phyloP scores from a whole-genome alignment of 64 coral and sea anemone species.

The Pachyseris speciosa region DNA sequence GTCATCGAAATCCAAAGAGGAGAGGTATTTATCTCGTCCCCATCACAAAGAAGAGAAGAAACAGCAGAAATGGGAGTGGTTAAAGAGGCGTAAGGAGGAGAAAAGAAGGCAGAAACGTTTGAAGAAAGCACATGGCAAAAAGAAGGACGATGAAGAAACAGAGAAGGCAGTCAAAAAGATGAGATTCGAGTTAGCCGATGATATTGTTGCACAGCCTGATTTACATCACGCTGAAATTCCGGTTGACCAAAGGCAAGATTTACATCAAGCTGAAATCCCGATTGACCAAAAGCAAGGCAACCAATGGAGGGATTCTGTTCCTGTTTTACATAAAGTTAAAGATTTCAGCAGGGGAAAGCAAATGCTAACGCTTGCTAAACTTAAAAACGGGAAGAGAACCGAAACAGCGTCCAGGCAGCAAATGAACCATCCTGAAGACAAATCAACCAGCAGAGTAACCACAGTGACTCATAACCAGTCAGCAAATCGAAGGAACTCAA shows the following conservation, averaged over 20 bases:
- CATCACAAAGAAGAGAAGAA: background rate
- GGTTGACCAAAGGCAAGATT: background rate
- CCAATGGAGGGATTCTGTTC: background rate
- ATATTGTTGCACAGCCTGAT: background rate
- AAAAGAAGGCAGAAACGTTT: background rate
- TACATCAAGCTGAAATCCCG: background rate
- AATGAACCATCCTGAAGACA: background rate
- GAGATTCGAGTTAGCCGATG: background rate
- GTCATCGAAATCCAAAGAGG: background rate
- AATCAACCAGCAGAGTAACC: background rate
- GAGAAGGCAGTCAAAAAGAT: background rate
- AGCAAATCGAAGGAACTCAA: background rate
- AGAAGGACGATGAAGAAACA: background rate
- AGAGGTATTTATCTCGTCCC: conserved; percentile 1
- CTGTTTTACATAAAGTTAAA: background rate
- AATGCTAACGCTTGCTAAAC: conserved; percentile 16
- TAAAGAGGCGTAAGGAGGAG: background rate
- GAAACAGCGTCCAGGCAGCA: background rate
- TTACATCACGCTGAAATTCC: background rate
- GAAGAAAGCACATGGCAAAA: background rate
- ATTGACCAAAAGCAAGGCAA: background rate
- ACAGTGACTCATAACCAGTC: background rate
- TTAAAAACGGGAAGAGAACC: background rate
- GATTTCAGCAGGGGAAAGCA: background rate
- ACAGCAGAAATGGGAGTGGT: background rate